These are phyloP conservation scores for Anoplolepis gracilipes DNA, from an alignment of 1,140 invertebrate genomes.

Conservation along the genomic window DNA sequence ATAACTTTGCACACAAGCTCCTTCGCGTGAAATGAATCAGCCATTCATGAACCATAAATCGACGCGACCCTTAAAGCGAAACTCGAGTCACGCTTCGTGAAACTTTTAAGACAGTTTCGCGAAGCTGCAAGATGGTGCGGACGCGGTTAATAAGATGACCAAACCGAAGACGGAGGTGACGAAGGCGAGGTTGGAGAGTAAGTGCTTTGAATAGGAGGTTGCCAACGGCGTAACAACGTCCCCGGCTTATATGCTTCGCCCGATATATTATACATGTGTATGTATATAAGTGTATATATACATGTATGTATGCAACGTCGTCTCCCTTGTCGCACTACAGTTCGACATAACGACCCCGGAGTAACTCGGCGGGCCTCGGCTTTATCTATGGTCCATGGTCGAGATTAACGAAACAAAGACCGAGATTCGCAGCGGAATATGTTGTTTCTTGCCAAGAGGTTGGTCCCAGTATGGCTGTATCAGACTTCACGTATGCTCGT, in stretches of 20 bases:
- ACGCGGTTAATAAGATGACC: constrained; percentile 39
- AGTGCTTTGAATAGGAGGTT: constrained; percentile 71
- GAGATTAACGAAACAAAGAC: constrained; percentile 74
- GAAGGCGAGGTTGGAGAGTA: constrained; percentile 31
- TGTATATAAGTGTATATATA: constrained; percentile 12
- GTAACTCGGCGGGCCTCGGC: constrained; percentile 60
- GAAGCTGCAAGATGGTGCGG: not conserved
- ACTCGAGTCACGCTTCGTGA: constrained; percentile 8
- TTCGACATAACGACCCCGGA: constrained; percentile 64
- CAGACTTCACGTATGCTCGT: constrained; percentile 30
- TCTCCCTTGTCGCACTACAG: constrained; percentile 51
- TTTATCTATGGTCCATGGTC: constrained; percentile 66
- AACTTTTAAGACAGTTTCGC: constrained; percentile 45
- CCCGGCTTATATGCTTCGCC: constrained; percentile 52
- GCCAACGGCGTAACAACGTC: constrained; percentile 68
- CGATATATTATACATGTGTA: constrained; percentile 48
- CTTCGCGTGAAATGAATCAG: constrained; percentile 24
- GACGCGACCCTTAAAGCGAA: not conserved
- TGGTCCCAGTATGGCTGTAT: constrained; percentile 19
- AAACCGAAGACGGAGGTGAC: constrained; percentile 29
- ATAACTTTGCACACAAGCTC: not conserved
- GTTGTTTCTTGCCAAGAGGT: constrained; percentile 26
- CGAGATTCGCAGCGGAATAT: constrained; percentile 27
- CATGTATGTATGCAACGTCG: constrained; percentile 35
- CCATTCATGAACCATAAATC: constrained; percentile 13